Evolutionary conservation across 2,797 vertebrate genomes (phyloP).

Genomic region (Eospalax fontanierii): DNA sequence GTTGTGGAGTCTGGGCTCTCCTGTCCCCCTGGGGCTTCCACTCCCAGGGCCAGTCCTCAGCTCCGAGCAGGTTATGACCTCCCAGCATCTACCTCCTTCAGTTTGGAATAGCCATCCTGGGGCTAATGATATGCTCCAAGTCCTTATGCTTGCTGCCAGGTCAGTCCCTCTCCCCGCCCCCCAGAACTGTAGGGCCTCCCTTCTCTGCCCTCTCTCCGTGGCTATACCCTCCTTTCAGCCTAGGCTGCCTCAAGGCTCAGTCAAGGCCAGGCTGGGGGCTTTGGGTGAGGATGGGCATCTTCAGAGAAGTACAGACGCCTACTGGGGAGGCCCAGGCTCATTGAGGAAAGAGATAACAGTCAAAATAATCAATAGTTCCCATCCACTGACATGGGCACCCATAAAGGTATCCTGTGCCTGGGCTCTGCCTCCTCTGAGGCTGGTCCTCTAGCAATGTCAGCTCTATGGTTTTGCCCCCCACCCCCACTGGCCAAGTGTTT

Average conservation of each 20-base stretch:
- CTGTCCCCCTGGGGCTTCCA: not conserved
- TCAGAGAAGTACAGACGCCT: conserved; percentile 23
- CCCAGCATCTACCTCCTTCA: not conserved
- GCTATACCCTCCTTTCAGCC: not conserved
- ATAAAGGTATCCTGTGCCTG: not conserved
- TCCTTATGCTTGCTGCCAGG: not conserved
- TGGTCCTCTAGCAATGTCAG: not conserved
- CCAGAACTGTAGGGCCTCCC: not conserved
- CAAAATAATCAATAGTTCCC: not conserved
- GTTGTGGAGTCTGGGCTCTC: not conserved
- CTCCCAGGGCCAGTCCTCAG: not conserved
- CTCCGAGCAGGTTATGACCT: not conserved
- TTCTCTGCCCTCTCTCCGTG: not conserved
- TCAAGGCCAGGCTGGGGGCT: not conserved
- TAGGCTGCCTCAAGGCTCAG: not conserved
- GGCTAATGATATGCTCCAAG: not conserved
- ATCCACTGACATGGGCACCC: not conserved
- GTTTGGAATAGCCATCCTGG: not conserved
- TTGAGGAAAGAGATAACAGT: not conserved
- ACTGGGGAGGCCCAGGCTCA: not conserved
- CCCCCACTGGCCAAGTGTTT: not conserved
- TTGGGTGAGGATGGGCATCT: not conserved
- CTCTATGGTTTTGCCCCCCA: not conserved
- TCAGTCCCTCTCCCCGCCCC: too few species aligned
- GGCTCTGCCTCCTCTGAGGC: not conserved